Evolutionary conservation across 2,888 invertebrate species (phyloP).

Genomic region (Erpobdella octoculata): DNA sequence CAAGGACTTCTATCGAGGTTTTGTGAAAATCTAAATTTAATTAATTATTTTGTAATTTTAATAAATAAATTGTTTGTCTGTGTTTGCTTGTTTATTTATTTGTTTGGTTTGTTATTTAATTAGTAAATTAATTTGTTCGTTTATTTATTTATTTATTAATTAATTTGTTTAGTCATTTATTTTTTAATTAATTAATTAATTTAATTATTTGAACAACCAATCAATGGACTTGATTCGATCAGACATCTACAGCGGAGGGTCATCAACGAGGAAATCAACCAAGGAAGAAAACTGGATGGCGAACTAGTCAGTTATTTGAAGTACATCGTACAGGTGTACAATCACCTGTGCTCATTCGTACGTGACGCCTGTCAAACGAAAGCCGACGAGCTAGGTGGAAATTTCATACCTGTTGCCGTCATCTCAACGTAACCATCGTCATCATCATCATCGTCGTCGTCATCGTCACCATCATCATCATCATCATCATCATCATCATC

Average conservation of each 20-base stretch:
- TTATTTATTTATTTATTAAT: no score
- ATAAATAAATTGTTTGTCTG: background rate
- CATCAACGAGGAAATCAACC: background rate
- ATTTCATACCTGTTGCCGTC: background rate
- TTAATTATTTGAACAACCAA: background rate
- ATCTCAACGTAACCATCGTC: constrained; percentile 18
- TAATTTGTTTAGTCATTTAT: no score
- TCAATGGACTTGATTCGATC: background rate
- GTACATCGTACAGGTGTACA: constrained; percentile 2
- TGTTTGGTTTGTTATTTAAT: no score
- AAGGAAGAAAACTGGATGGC: background rate
- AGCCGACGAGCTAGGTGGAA: background rate
- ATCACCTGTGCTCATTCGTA: constrained; percentile 7
- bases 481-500: constrained; percentile 19
- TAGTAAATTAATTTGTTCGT: no score
- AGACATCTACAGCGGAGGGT: background rate
- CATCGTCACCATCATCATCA: constrained; percentile 24
- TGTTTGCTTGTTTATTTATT: no score
- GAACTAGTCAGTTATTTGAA: background rate
- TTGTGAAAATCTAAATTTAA: background rate
- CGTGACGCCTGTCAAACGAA: background rate
- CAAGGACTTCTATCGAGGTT: background rate
- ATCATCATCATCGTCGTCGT: background rate
- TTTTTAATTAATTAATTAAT: no score
- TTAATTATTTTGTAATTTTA: background rate